Conservation (phyloP, 2,888 invertebrate genomes). For the Aporophyla nigra region DNA sequence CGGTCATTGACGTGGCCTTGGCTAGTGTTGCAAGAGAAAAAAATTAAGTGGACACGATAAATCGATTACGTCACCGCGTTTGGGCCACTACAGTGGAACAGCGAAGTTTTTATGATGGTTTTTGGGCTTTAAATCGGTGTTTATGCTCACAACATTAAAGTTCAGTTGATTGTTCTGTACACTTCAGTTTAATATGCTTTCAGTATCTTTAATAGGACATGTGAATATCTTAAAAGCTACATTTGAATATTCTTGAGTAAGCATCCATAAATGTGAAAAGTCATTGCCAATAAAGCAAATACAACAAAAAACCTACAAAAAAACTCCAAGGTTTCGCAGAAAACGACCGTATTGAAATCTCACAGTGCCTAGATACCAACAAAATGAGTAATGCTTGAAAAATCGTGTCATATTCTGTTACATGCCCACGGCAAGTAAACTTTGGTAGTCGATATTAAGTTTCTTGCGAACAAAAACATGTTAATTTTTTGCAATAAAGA, state of each 20-base stretch:
- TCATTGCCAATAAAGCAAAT: conserved; percentile 22
- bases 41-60: conserved; percentile 77
- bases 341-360: conserved; percentile 45
- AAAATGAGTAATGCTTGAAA: conserved; percentile 64
- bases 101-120: conserved; percentile 53
- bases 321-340: conserved; percentile 51
- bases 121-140: conserved; percentile 25
- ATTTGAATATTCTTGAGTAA: conserved; percentile 38
- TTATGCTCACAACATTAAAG: conserved; percentile 29
- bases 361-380: conserved; percentile 44
- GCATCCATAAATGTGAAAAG: conserved; percentile 27
- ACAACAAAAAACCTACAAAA: conserved; percentile 13
- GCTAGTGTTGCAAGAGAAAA: conserved; percentile 77
- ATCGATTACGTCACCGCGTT: conserved; percentile 77
- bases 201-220: not conserved
- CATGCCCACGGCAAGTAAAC: conserved; percentile 68
- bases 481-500: conserved; percentile 56
- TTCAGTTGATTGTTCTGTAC: conserved; percentile 27
- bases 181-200: conserved; percentile 6
- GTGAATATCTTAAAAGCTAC: conserved; percentile 4
- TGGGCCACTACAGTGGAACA: conserved; percentile 46
- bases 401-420: conserved; percentile 73
- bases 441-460: conserved; percentile 71
- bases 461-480: conserved; percentile 69
- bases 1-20: conserved; percentile 83